Evolutionary conservation across 2,797 vertebrate species (phyloP), one percentile per base, ranked within the genome.

Genomic region (Spheniscus humboldti): DNA sequence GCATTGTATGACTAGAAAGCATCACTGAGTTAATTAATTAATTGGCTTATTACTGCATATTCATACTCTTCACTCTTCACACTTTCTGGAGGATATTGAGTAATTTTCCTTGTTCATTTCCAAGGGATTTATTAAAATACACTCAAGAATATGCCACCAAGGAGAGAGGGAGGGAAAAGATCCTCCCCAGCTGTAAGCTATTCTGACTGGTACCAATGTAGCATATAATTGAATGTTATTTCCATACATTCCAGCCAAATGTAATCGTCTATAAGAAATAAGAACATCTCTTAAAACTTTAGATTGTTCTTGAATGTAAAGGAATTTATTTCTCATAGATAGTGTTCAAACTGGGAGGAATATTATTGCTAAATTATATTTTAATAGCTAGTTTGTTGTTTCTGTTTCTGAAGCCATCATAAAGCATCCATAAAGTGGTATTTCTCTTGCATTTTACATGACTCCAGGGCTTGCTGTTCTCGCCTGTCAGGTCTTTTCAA

Each of bases 381-480:
- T 96, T 96, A 96, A 97, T 97, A 94, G 95, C 89, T 57, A 62
- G 92, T 96, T 96, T 97, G 95, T 96, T 97, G 87, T 96, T 97
- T 96, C 96, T 96, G 90, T 96, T 97, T 97, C 94, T 95, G 95
- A 95, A 89, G 83, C 52, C 96, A 96, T 94, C 95, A 86, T 95
- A 88, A 80, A 93, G 93, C 82, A 56, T 93, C 97, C 92, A 97
- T 98, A 98, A 97, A 98, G 98, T 98, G 98, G 98, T 98, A 98
- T 98, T 98, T 98, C 98, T 98, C 98, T 98, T 99, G 99, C 99
- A 99, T 99, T 99, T 99, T 99, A 98, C 99, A 99, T 99, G 99
- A 99, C 99, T 98, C 98, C 98, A 88, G 98, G 99, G 98, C 98
- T 98, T 98, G 96, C 98, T 98, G 98, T 98, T 99, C 97, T 99